Evolutionary conservation across 1,140 invertebrate species (phyloP), one percentile per base, ranked within the genome.

Genomic region (Mizuhopecten yessoensis): DNA sequence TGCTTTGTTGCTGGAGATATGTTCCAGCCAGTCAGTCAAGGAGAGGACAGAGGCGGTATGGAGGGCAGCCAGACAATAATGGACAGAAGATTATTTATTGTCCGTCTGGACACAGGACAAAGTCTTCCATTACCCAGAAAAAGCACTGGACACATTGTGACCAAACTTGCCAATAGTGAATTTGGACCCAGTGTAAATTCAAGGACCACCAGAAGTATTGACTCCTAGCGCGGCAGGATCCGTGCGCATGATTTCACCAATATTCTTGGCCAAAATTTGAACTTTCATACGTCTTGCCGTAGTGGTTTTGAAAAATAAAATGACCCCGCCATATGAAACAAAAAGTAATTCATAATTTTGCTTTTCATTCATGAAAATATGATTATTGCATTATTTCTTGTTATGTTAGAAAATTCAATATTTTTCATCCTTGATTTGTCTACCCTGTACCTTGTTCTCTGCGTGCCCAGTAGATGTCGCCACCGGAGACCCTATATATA

Each of bases 371-470:
- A n/a, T 29, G 57, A 75, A 75, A 29, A 29, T 75, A 1, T 45
- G 9, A 75, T 75, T 75, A n/a, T 75, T 29, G 7, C 11, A 75
- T 75, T 75, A 5, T 45, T 20, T 39, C 36, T 75, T 75, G 23
- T 29, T 29, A 29, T 75, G 23, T 20, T 11, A 9, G 23, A 57
- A 75, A 75, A 75, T 29, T 9, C 1, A 17, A 75, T 75, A 29
- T 75, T 75, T 75, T 23, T 75, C 57, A 75, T 75, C 57, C 57
- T 75, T 75, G 42, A n/a, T 75, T 75, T 75, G 57, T 75, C 57
- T 75, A 29, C 57, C 57, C 15, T 29, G 5, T 75, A 75, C 17
- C 1, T 75, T 3, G 57, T 75, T 75, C 57, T 5, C 57, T 75
- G 29, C 29, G 57, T 75, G 57, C 57, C 57, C 57, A 75, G 57